A percentile compares a stretch with the other conserved stretches of the same genome.
Conservation (phyloP, 2,797 vertebrate genomes). For the Toxotes lorentzi region DNA sequence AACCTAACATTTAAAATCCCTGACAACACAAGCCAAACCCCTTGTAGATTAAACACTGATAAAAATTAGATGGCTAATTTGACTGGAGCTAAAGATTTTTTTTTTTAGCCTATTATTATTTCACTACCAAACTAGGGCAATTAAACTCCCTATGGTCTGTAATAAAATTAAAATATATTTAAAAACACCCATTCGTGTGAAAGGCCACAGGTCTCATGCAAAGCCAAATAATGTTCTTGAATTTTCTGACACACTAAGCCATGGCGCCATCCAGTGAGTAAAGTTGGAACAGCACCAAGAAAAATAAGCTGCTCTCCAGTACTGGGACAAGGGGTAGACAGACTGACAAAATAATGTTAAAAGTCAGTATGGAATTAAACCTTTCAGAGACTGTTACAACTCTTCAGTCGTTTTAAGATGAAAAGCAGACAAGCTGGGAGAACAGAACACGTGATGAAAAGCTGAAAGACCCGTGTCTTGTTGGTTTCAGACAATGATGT, state of each 20-base stretch:
- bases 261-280: slow-evolving; percentile 67
- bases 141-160: slow-evolving; percentile 15
- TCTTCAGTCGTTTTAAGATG: slow-evolving; percentile 17
- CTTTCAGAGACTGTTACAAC: slow-evolving; percentile 20
- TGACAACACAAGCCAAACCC: slow-evolving; percentile 54
- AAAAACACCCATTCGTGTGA: slow-evolving; percentile 63
- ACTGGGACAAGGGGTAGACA: slow-evolving; percentile 30
- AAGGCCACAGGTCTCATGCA: slow-evolving; percentile 54
- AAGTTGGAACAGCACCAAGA: slow-evolving; percentile 50
- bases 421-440: slow-evolving; percentile 38
- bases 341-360: slow-evolving; percentile 32
- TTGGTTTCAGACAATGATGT: slow-evolving; percentile 47
- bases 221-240: slow-evolving; percentile 41
- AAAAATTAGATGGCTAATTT: slow-evolving; percentile 40
- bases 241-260: slow-evolving; percentile 48
- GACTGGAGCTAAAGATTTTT: slow-evolving; percentile 22
- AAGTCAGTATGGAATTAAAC: slow-evolving; percentile 51
- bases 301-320: slow-evolving; percentile 44
- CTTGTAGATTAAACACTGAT: slow-evolving; percentile 43
- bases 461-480: slow-evolving; percentile 54
- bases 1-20: slow-evolving; percentile 71
- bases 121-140: slow-evolving; percentile 19
- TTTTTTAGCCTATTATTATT: slow-evolving; percentile 14
- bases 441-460: slow-evolving; percentile 36
- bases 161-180: slow-evolving; percentile 52